Conservation (phyloP, 2,888 invertebrate species). For the Escarpia spicata region DNA sequence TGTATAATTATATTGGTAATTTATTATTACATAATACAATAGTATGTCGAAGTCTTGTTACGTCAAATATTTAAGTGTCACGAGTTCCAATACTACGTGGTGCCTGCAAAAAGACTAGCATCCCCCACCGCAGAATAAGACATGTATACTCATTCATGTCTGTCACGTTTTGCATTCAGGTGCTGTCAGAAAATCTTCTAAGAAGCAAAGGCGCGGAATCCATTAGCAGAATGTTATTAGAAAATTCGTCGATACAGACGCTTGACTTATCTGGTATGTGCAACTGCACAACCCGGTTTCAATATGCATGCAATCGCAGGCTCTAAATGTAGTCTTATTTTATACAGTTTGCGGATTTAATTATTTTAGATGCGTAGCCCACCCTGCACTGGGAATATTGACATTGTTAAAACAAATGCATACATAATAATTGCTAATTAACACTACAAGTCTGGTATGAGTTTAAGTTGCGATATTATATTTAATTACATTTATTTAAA, state of each 20-base stretch:
- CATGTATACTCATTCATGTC: background rate
- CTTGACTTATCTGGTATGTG: slow-evolving; percentile 52
- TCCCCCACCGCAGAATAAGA: background rate
- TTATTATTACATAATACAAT: background rate
- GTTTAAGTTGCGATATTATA: background rate
- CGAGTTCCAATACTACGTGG: background rate
- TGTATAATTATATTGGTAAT: background rate
- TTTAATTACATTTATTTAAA: background rate
- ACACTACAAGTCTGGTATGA: background rate
- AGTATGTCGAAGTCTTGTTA: background rate
- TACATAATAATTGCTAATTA: no score
- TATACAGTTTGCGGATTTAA: no score
- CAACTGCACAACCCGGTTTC: background rate
- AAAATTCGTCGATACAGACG: slow-evolving; percentile 47
- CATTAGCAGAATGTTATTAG: slow-evolving; percentile 48
- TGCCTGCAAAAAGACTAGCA: background rate
- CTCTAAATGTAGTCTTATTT: background rate
- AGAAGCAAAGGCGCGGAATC: slow-evolving; percentile 48
- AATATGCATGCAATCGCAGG: background rate
- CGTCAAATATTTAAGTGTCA: background rate
- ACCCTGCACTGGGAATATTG: no score
- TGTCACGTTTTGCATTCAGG: slow-evolving; percentile 41
- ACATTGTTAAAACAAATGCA: no score
- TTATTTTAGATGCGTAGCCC: no score
- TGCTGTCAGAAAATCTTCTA: slow-evolving; percentile 52